Conservation (phyloP, 2,797 vertebrate genomes). For the Sebastes trivittatus region DNA sequence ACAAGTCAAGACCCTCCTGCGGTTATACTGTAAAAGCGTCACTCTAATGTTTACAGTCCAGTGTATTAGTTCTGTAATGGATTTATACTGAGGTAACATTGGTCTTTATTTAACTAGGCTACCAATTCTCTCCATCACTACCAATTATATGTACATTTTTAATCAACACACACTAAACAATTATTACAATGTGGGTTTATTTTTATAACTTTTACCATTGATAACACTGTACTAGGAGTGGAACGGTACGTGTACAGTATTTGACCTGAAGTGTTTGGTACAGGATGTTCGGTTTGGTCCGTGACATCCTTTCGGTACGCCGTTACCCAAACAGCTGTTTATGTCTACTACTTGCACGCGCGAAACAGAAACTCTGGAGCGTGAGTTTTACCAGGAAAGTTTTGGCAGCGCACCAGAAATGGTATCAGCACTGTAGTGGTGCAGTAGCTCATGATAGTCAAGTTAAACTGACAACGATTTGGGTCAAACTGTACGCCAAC, state of each 20-base stretch:
- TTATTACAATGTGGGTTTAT: neutral
- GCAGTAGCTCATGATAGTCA: too few species aligned
- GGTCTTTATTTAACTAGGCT: neutral
- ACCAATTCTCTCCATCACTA: neutral
- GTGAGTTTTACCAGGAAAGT: too few species aligned
- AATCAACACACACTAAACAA: neutral
- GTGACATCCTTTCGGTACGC: accelerated
- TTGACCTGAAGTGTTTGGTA: accelerated
- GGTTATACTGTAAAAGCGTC: slow-evolving; percentile 7
- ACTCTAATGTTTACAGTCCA: neutral
- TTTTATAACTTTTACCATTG: neutral
- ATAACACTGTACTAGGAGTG: neutral
- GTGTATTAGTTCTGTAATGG: neutral
- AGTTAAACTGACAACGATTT: too few species aligned
- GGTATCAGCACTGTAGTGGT: too few species aligned
- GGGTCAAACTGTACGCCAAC: too few species aligned
- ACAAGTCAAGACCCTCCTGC: neutral
- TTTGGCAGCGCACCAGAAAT: too few species aligned
- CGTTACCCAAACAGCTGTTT: too few species aligned
- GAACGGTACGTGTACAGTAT: too few species aligned
- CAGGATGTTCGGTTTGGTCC: too few species aligned
- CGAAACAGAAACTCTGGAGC: too few species aligned
- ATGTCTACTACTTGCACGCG: too few species aligned
- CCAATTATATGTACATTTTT: neutral
- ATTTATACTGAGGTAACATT: neutral